A percentile compares a stretch with the other conserved stretches of the same genome.
phyloP scores from a whole-genome alignment of 2,113 vertebrate species.

The Peromyscus leucopus region DNA sequence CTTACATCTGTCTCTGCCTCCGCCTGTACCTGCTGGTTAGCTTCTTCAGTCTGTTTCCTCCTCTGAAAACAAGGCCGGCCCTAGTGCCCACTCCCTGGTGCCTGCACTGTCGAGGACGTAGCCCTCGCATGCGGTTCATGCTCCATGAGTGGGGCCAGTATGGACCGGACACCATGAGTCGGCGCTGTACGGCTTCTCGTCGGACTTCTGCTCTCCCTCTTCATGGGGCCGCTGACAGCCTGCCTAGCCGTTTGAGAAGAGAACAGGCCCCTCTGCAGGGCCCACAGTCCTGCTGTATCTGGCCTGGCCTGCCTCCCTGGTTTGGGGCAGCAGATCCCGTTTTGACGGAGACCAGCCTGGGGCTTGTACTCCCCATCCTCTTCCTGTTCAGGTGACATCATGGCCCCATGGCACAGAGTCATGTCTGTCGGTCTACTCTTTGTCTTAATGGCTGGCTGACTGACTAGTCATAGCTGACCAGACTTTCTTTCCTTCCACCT shows the following conservation, averaged over 20 bases:
- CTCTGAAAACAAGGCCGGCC: background rate
- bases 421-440: background rate
- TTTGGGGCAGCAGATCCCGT: background rate
- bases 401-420: accelerated
- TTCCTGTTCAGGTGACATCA: background rate
- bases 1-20: background rate
- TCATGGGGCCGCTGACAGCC: background rate
- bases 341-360: background rate
- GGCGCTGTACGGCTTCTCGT: background rate
- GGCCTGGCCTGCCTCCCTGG: background rate
- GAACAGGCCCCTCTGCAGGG: background rate
- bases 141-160: accelerated
- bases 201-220: background rate
- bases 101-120: background rate
- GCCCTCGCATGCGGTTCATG: no score
- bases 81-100: accelerated
- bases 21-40: background rate
- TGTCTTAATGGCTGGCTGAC: background rate
- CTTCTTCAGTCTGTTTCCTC: background rate
- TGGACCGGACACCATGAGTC: background rate
- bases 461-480: background rate
- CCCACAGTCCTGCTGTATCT: background rate
- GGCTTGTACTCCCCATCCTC: accelerated
- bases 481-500: background rate
- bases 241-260: background rate